Conservation (phyloP, 2,888 invertebrate genomes). For the Capitulum mitella region DNA sequence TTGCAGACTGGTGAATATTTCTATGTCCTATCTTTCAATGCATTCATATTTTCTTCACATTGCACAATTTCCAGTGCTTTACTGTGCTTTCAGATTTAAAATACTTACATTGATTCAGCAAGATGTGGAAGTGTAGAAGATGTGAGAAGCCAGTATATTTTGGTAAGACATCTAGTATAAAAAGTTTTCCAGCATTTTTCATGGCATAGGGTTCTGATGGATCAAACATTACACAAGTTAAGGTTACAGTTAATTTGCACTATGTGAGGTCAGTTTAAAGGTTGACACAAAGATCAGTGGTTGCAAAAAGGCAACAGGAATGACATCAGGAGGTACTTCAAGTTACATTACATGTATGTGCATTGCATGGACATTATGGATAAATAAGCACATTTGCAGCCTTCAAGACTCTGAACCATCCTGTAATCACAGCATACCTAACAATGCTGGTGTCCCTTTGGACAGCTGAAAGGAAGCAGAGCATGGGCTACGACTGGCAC, state of each 20-base stretch:
- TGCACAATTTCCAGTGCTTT: too few relatives aligned
- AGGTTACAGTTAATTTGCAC: too few relatives aligned
- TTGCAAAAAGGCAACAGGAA: too few relatives aligned
- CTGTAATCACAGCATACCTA: background rate
- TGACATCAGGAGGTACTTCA: too few relatives aligned
- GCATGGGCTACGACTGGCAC: conserved; percentile 80
- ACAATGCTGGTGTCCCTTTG: background rate
- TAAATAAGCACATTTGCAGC: background rate
- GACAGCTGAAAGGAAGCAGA: conserved; percentile 74
- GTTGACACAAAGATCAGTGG: background rate
- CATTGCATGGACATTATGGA: background rate
- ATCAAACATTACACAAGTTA: background rate
- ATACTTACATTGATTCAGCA: too few relatives aligned
- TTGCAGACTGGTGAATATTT: too few relatives aligned
- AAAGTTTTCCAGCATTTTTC: too few relatives aligned
- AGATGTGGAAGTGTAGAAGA: conserved; percentile 80
- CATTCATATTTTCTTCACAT: too few relatives aligned
- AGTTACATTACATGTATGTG: background rate
- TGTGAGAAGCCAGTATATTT: conserved; percentile 73
- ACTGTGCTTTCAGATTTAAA: too few relatives aligned
- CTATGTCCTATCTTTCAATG: too few relatives aligned
- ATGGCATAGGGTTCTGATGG: too few relatives aligned
- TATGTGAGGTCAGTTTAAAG: too few relatives aligned
- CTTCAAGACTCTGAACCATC: background rate
- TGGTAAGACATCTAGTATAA: conserved; percentile 54